Evolutionary conservation across 2,113 vertebrate genomes (phyloP).

Genomic region (Tylochromis polylepis): DNA sequence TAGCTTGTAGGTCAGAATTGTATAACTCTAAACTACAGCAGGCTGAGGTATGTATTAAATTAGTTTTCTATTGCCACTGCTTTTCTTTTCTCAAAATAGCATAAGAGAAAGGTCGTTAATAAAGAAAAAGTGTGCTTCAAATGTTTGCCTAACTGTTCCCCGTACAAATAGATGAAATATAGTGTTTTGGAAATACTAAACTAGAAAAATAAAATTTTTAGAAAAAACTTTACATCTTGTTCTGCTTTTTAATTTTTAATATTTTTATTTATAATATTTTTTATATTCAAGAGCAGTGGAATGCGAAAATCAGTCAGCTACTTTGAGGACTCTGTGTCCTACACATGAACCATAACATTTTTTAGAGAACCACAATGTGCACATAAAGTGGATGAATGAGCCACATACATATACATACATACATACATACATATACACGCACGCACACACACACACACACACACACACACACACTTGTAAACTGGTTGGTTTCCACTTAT

Average conservation of each 20-base stretch:
- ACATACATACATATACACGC: no score
- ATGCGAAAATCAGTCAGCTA: background rate
- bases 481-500: background rate
- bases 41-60: background rate
- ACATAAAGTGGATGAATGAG: no score
- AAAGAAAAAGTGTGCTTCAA: background rate
- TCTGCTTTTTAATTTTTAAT: background rate
- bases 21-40: background rate
- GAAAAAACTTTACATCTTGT: background rate
- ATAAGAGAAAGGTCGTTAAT: background rate
- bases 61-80: background rate
- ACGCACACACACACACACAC: no score
- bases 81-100: background rate
- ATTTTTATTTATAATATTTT: no score
- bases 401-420: no score
- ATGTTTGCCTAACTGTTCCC: background rate
- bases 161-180: background rate
- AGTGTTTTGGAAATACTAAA: background rate
- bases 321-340: background rate
- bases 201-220: background rate
- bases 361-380: background rate
- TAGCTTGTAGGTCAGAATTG: background rate
- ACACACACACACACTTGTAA: no score
- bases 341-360: background rate
- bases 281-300: rapidly evolving